A percentile compares a stretch with the other conserved stretches of the same genome.
These are phyloP conservation scores for Silurus aristotelis DNA, from an alignment of 2,797 vertebrate species.

Conservation along the genomic window DNA sequence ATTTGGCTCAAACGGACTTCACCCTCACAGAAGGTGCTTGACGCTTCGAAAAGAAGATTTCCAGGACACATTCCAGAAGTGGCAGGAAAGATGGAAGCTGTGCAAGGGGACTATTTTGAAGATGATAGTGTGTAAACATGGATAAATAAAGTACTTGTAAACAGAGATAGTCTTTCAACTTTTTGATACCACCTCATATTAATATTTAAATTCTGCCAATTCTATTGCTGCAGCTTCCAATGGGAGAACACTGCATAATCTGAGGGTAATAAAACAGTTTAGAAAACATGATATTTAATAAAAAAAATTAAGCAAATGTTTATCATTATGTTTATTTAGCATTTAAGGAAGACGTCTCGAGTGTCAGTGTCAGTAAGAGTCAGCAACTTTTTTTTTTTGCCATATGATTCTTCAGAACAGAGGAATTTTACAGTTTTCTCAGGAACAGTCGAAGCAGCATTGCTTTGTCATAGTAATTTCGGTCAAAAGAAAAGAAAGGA, in stretches of 20 bases:
- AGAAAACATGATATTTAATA: neutral
- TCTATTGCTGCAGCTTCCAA: neutral
- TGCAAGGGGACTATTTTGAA: no score
- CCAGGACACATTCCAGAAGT: no score
- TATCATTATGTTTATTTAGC: neutral
- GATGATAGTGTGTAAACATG: no score
- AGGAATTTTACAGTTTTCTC: neutral
- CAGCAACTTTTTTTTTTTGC: neutral
- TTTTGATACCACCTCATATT: neutral
- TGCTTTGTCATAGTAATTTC: neutral
- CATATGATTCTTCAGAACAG: neutral
- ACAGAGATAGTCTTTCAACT: no score
- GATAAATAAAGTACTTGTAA: no score
- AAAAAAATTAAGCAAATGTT: no score
- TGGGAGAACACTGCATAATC: neutral
- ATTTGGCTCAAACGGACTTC: no score
- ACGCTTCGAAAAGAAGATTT: no score
- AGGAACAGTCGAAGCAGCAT: neutral
- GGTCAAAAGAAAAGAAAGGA: neutral
- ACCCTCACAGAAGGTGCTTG: no score
- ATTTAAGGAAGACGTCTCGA: neutral
- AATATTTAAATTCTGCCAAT: neutral
- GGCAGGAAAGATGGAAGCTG: no score
- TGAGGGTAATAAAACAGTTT: neutral
- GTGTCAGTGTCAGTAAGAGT: neutral